Evolutionary conservation across 2,888 invertebrate genomes (phyloP).

Genomic region (Leptogaster cylindrica): DNA sequence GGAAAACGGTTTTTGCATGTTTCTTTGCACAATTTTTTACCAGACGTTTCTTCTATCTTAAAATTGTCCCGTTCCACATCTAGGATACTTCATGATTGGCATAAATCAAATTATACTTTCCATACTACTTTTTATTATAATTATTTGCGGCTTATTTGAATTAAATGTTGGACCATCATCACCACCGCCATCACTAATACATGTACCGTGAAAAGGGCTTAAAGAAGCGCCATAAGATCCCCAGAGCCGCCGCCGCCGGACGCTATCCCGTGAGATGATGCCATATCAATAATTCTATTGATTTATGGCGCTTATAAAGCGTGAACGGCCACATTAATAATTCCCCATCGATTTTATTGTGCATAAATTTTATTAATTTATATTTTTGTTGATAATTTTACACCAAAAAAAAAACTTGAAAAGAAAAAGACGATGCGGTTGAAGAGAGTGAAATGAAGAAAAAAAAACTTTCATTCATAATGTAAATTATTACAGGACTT

Average conservation of each 20-base stretch:
- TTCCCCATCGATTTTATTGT: conserved; percentile 63
- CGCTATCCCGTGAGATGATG: conserved; percentile 44
- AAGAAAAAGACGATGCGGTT: too few species aligned
- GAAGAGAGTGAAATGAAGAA: too few species aligned
- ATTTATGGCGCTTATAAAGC: conserved; percentile 62
- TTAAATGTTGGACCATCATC: too few species aligned
- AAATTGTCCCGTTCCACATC: too few species aligned
- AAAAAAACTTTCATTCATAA: conserved; percentile 35
- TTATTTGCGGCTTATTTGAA: conserved; percentile 23
- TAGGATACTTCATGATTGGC: too few species aligned
- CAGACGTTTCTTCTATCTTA: too few species aligned
- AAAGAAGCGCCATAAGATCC: conserved; percentile 42
- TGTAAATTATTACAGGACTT: conserved; percentile 39
- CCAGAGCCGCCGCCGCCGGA: conserved; percentile 14
- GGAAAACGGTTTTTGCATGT: too few species aligned
- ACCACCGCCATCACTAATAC: too few species aligned
- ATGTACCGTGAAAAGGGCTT: conserved; percentile 28
- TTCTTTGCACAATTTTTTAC: too few species aligned
- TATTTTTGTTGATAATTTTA: conserved; percentile 61
- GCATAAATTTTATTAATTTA: conserved; percentile 64
- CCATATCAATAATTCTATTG: conserved; percentile 55
- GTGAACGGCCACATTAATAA: conserved; percentile 63
- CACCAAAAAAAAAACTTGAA: too few species aligned
- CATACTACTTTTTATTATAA: conserved; percentile 31
- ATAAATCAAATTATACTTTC: too few species aligned